Percentiles rank a stretch among this genome's conserved stretches.
phyloP scores from a whole-genome alignment of 2,888 invertebrate species.

The Oithona nana region DNA sequence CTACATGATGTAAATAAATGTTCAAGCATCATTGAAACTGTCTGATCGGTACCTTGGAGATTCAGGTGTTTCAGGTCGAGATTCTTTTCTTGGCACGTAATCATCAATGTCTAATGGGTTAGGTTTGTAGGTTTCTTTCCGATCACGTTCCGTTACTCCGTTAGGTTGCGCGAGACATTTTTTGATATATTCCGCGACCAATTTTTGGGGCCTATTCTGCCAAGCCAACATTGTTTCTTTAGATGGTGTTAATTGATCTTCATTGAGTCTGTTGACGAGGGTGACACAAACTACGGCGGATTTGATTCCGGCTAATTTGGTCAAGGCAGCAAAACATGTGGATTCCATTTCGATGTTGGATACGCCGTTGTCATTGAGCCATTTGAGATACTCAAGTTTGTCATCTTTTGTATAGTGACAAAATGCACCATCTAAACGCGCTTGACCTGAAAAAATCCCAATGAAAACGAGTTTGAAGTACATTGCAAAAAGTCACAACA shows the following conservation, averaged over 20 bases:
- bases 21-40: not conserved
- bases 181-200: slow-evolving; percentile 58
- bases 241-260: slow-evolving; percentile 75
- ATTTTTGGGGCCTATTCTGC: slow-evolving; percentile 68
- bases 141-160: not conserved
- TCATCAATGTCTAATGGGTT: not conserved
- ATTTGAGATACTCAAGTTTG: slow-evolving; percentile 59
- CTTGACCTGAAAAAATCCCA: slow-evolving; percentile 48
- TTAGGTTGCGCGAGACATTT: not conserved
- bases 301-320: slow-evolving; percentile 75
- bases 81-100: not conserved
- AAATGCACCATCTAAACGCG: slow-evolving; percentile 84
- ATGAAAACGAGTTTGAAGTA: not conserved
- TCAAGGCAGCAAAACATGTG: slow-evolving; percentile 75
- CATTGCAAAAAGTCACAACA: not conserved
- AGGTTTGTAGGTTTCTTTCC: not conserved
- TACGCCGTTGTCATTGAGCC: slow-evolving; percentile 54
- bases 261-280: slow-evolving; percentile 70
- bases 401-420: slow-evolving; percentile 81
- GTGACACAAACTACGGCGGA: slow-evolving; percentile 88
- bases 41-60: not conserved
- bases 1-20: not conserved
- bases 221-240: slow-evolving; percentile 75
- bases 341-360: slow-evolving; percentile 96
- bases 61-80: not conserved